Evolutionary conservation across 2,113 vertebrate species (phyloP).

Genomic region (Tylochromis polylepis): DNA sequence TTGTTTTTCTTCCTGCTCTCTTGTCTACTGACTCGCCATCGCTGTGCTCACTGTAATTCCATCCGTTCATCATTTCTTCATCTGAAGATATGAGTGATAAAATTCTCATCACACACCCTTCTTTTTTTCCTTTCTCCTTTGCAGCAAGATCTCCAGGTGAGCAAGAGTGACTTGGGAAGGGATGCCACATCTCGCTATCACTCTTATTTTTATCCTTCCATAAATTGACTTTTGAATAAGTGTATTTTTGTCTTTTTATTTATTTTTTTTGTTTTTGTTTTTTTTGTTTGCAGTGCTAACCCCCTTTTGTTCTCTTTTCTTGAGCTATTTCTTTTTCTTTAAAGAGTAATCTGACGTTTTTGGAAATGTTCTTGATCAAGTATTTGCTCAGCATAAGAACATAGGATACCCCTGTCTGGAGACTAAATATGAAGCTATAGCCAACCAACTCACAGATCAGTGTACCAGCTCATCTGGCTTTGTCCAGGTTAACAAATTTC

Average conservation of each 20-base stretch:
- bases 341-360: conserved; percentile 5
- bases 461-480: not conserved
- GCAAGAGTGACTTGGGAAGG: conserved; percentile 45
- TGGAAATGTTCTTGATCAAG: not conserved
- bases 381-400: not conserved
- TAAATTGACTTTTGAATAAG: not conserved
- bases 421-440: not conserved
- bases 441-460: not conserved
- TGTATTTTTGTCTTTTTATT: not conserved
- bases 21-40: not conserved
- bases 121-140: conserved; percentile 37
- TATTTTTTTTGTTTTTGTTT: not conserved
- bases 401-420: not conserved
- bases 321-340: not conserved
- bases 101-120: conserved; percentile 3
- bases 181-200: conserved; percentile 15
- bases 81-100: not conserved
- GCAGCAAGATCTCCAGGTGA: conserved; percentile 74
- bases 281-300: conserved; percentile 39
- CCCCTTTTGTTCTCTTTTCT: conserved; percentile 20
- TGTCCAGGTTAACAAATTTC: not conserved
- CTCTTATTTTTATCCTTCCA: conserved; percentile 12
- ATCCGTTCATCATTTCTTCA: not conserved
- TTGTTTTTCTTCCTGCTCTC: not conserved
- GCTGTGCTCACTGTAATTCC: not conserved